These are phyloP conservation scores for Diorhabda sublineata DNA, from an alignment of 1,140 invertebrate species.

Conservation along the genomic window DNA sequence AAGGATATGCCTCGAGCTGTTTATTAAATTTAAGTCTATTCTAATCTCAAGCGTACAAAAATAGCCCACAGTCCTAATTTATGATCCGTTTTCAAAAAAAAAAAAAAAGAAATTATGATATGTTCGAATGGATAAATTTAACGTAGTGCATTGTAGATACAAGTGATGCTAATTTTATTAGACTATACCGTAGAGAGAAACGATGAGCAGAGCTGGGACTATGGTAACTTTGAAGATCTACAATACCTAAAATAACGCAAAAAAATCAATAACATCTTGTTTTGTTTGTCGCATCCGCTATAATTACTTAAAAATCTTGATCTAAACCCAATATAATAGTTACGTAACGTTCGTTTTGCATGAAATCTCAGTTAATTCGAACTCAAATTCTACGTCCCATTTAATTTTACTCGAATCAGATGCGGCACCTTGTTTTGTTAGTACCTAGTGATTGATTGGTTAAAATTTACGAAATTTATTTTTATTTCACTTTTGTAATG, in stretches of 20 bases:
- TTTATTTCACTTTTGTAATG: too few species aligned
- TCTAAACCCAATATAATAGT: too few species aligned
- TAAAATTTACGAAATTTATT: too few species aligned
- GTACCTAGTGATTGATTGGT: too few species aligned
- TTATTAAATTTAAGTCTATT: constrained; percentile 4
- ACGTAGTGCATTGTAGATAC: constrained; percentile 2
- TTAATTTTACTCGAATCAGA: not conserved
- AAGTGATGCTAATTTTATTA: not conserved
- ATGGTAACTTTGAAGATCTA: constrained; percentile 14
- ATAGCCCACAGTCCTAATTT: constrained; percentile 16
- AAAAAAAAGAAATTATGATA: not conserved
- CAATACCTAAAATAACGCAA: constrained; percentile 6
- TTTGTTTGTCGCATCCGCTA: not conserved
- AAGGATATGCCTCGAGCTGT: not conserved
- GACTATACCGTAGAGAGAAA: not conserved
- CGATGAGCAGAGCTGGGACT: constrained; percentile 5
- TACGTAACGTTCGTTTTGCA: not conserved
- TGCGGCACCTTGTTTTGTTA: too few species aligned
- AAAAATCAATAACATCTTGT: not conserved
- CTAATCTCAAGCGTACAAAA: constrained; percentile 18
- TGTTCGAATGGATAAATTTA: not conserved
- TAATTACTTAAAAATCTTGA: not conserved
- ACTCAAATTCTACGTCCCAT: not conserved
- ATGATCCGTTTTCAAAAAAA: constrained; percentile 6
- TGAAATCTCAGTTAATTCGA: not conserved